Evolutionary conservation across 2,888 invertebrate genomes (phyloP).

Genomic region (Drosophila monieri): DNA sequence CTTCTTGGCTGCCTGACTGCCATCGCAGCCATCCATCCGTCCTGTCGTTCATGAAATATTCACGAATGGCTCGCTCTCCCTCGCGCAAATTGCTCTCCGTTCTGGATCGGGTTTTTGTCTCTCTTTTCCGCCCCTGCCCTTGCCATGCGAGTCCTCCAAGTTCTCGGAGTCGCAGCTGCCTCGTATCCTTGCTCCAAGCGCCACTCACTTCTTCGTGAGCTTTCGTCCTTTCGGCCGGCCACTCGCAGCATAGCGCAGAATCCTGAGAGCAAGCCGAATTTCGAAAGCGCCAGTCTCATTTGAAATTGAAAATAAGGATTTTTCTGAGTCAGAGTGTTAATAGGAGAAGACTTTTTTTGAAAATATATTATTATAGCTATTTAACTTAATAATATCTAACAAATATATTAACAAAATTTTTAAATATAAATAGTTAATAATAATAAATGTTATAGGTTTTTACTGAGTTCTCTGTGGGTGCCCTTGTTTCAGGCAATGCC

Average conservation of each 20-base stretch:
- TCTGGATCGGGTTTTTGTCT: slow-evolving; percentile 16
- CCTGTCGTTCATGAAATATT: slow-evolving; percentile 77
- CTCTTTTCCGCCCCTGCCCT: slow-evolving; percentile 26
- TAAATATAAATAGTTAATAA: no score
- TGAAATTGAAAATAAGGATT: slow-evolving; percentile 34
- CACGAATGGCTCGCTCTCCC: slow-evolving; percentile 78
- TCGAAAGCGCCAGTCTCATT: slow-evolving; percentile 42
- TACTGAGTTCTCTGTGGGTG: rapidly evolving
- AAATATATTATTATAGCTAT: background rate
- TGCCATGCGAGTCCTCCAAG: slow-evolving; percentile 7
- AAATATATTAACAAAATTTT: background rate
- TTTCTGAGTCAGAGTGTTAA: background rate
- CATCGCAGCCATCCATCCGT: slow-evolving; percentile 52
- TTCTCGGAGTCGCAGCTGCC: slow-evolving; percentile 37
- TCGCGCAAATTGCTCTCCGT: slow-evolving; percentile 59
- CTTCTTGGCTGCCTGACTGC: slow-evolving; percentile 22
- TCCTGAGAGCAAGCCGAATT: slow-evolving; percentile 54
- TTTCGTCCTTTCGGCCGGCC: slow-evolving; percentile 34
- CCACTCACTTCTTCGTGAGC: slow-evolving; percentile 29
- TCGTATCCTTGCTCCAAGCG: slow-evolving; percentile 44
- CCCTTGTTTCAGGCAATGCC: background rate
- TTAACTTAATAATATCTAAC: background rate
- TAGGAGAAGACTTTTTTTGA: background rate
- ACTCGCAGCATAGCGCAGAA: slow-evolving; percentile 78
- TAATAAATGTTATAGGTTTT: background rate